phyloP scores from a whole-genome alignment of 2,888 invertebrate genomes.

The Pachymerium ferrugineum region DNA sequence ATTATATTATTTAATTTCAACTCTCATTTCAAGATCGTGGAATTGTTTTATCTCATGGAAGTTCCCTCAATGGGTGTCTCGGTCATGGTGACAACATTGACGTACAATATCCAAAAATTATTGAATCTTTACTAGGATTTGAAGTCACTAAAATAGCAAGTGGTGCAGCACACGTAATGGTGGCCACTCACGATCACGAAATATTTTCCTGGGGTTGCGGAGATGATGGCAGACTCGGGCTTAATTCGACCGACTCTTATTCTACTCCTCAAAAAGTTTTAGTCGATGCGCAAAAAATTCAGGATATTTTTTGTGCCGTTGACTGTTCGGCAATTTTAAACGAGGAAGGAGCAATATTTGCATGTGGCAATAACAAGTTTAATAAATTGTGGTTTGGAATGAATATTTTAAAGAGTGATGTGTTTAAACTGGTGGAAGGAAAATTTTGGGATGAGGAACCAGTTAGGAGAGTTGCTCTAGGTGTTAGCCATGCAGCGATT shows the following conservation, averaged over 20 bases:
- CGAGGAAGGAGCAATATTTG: slow-evolving; percentile 57
- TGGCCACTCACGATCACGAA: slow-evolving; percentile 57
- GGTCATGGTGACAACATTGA: neutral
- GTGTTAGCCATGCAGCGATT: too few relatives aligned
- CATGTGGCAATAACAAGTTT: slow-evolving; percentile 58
- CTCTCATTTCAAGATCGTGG: neutral
- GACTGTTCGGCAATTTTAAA: slow-evolving; percentile 58
- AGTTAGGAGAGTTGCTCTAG: too few relatives aligned
- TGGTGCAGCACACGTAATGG: slow-evolving; percentile 60
- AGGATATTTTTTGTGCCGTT: too few relatives aligned
- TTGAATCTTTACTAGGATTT: slow-evolving; percentile 39
- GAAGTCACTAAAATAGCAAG: slow-evolving; percentile 58
- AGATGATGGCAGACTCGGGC: slow-evolving; percentile 58
- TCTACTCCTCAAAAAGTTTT: slow-evolving; percentile 50
- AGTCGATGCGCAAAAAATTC: too few relatives aligned
- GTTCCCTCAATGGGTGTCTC: neutral
- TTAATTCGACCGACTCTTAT: too few relatives aligned
- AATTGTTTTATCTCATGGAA: neutral
- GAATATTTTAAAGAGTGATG: slow-evolving; percentile 49
- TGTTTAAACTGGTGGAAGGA: slow-evolving; percentile 50
- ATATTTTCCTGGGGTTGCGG: slow-evolving; percentile 64
- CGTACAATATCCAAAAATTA: neutral
- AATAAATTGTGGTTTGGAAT: slow-evolving; percentile 60
- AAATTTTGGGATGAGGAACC: too few relatives aligned
- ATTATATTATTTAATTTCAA: neutral